Conservation (phyloP, 2,797 vertebrate genomes). For the Smutsia gigantea region DNA sequence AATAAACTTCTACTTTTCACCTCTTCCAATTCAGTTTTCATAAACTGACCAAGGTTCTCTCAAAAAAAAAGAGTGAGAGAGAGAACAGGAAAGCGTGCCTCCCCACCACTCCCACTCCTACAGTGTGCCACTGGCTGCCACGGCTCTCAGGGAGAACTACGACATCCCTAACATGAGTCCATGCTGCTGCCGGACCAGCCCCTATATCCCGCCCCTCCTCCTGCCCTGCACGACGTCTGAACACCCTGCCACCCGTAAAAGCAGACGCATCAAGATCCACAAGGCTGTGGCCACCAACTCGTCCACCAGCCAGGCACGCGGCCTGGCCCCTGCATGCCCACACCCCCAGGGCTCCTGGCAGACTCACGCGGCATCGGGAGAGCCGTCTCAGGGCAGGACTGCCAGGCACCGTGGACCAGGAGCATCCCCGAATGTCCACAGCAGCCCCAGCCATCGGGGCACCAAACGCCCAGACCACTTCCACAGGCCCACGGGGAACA, state of each 20-base stretch:
- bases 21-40: neutral
- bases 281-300: fast-evolving
- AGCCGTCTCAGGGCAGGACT: neutral
- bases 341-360: neutral
- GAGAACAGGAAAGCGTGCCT: neutral
- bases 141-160: neutral
- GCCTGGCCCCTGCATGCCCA: too few relatives aligned
- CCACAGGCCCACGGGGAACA: fast-evolving
- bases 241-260: neutral
- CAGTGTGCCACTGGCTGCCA: too few relatives aligned
- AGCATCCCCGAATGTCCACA: too few relatives aligned
- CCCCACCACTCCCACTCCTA: neutral
- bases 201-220: neutral
- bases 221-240: fast-evolving
- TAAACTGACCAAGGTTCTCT: neutral
- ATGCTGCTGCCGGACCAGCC: neutral
- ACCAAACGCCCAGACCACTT: neutral
- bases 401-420: neutral
- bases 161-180: neutral
- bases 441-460: fast-evolving
- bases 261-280: fast-evolving
- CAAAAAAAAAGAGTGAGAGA: neutral
- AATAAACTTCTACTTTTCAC: neutral
- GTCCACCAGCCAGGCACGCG: fast-evolving
- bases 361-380: neutral